Base-by-base conservation (phyloP, 53 echinoderm and acorn worm genomes). In the Temnopleurus reevesii region DNA sequence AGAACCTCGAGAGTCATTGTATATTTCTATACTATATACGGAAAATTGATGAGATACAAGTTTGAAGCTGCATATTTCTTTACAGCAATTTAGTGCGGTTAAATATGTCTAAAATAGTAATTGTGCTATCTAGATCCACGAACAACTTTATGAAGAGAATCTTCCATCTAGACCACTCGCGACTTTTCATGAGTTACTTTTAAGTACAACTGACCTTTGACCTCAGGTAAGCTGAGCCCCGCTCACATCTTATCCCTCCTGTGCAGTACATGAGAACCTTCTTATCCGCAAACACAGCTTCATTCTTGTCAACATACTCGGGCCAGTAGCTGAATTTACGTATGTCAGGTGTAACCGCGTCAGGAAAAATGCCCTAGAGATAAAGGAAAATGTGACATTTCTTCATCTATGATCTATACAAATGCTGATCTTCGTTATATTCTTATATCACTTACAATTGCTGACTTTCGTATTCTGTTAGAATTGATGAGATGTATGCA, bases 301-400 rank as follows among this genome's bases (percentile, higher is more conserved):
- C 81, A 84, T 95, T 95, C 90, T 90, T 90, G 65, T 95, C 95
- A 38, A 95, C 91, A 76, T 95, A 95, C 91, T 95, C 95, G 1
- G 95, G 95, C 95, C 95, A 95, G 81, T 95, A 95, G 86, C 95
- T 95, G 77, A 95, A 95, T 21, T 95, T 95, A 5, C 95, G 47
- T 36, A 95, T 95, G 86, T 95, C 58, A n/a, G 95, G 95, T 38
- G 92, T 90, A 1, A 93, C 35, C 13, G 95, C 95, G 53, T 92
- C 92, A 81, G 79, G 51, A 46, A 95, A 95, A 35, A 76, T 26
- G 38, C 95, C 95, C 93, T 93, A 18, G 10, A 5, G 15, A 15
- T 28, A 29, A 46, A 28, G 49, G 43, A 2, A 77, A 49, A 79
- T 27, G 10, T 0, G 26, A 29, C 12, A 0, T 12, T 49, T 45